Evolutionary conservation across 2,888 invertebrate species (phyloP).

Genomic region (Chrysodeixis includens): DNA sequence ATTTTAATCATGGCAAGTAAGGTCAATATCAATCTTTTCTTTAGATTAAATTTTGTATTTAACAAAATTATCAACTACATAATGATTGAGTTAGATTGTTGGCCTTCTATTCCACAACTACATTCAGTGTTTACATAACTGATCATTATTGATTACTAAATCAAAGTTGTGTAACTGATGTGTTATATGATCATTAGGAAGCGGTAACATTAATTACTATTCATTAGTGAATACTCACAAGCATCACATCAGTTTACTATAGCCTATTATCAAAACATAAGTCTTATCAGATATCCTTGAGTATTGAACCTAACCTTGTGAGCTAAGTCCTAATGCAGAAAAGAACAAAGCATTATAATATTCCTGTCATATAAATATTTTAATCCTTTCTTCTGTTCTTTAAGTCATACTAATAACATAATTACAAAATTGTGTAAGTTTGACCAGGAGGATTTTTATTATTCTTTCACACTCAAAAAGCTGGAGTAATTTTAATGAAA

Average conservation of each 20-base stretch:
- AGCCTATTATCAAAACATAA: not conserved
- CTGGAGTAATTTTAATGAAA: too few species aligned
- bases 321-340: not conserved
- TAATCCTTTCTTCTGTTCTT: too few species aligned
- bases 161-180: constrained; percentile 2
- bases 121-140: not conserved
- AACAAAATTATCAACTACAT: not conserved
- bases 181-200: not conserved
- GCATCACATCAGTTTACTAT: not conserved
- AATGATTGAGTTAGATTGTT: not conserved
- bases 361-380: too few species aligned
- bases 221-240: not conserved
- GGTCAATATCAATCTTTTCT: too few species aligned
- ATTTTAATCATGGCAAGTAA: too few species aligned
- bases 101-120: not conserved
- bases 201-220: not conserved
- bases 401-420: too few species aligned
- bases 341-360: too few species aligned
- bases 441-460: too few species aligned
- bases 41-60: too few species aligned
- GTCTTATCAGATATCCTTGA: not conserved
- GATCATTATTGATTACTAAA: not conserved
- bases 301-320: not conserved
- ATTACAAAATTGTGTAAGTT: too few species aligned
- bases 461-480: too few species aligned